A percentile compares a stretch with the other conserved stretches of the same genome.
phyloP scores from a whole-genome alignment of 2,888 invertebrate genomes.

The Caenorhabditis plicata region DNA sequence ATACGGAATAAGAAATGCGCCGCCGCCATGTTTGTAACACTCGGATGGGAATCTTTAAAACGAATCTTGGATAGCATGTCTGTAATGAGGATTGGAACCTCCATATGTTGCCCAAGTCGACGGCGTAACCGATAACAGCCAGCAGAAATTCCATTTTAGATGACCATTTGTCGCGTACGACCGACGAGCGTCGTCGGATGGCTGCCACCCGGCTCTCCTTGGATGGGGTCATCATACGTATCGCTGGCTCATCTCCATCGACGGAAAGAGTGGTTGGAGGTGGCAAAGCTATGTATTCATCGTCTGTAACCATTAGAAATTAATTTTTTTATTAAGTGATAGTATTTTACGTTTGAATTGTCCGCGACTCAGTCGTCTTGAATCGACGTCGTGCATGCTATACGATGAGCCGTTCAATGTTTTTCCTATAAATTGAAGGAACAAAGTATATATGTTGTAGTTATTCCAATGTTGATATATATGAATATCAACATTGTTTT shows the following conservation, averaged over 20 bases:
- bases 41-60: conserved; percentile 48
- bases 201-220: conserved; percentile 36
- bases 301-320: too few relatives aligned
- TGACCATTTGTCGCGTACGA: conserved; percentile 58
- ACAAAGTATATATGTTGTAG: too few relatives aligned
- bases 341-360: too few relatives aligned
- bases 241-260: conserved; percentile 30
- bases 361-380: too few relatives aligned
- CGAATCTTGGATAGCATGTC: not conserved
- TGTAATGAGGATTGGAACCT: conserved; percentile 48
- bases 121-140: conserved; percentile 62
- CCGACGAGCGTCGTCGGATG: conserved; percentile 36
- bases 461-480: too few relatives aligned
- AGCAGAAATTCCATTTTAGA: conserved; percentile 61
- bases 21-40: conserved; percentile 63
- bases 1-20: conserved; percentile 87
- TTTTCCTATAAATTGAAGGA: too few relatives aligned
- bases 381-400: too few relatives aligned
- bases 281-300: conserved; percentile 37
- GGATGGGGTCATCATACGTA: conserved; percentile 35
- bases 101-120: conserved; percentile 64
- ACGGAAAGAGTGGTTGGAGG: conserved; percentile 22
- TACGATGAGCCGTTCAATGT: too few relatives aligned
- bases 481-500: too few relatives aligned
- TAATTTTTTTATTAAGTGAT: too few relatives aligned